Base-by-base conservation (phyloP, 2,113 vertebrate genomes). In the Peromyscus maniculatus region DNA sequence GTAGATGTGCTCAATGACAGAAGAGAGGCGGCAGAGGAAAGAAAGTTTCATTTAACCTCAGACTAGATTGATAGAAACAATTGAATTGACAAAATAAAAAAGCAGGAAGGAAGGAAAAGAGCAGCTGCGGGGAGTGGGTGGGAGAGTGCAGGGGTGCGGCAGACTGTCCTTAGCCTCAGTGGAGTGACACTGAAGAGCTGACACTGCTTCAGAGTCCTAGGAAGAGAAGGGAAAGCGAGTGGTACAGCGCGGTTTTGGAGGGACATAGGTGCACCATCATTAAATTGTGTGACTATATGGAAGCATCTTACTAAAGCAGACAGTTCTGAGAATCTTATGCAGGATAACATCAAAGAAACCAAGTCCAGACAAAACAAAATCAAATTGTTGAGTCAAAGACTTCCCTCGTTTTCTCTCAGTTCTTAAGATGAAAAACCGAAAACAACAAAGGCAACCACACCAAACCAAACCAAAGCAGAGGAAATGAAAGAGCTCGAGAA, bases 361-460 rank as follows among this genome's bases (percentile, higher is more conserved):
- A 72, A 83, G 59, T 36, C 24, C 26, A 93, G 74, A 82, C 3
- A 92, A 46, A 64, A 36, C 4, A 94, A 62, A 94, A 74, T 89
- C 64, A 96, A 93, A 52, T 15, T 71, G 39, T 22, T 49, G 28
- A 84, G 91, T 67, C 59, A 87, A 94, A 72, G 24, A 83, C 66
- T 2, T 88, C 21, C 52, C 31, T 69, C 39, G 21, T n/a, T 49
- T 66, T 36, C 46, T 71, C 66, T 24, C 86, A 71, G 66, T 69
- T 87, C 82, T 84, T 84, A 69, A 71, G 55, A 74, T n/a, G 49
- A 82, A 77, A 97, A 71, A 71, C 86, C 46, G n/a, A 69, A 55
- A 24, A 55, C 46, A 88, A 71, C 66, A 52, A 33, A 83, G 77
- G 72, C 39, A 87, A 87, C 83, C 83, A 67, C 59, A 87, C 39